phyloP scores from a whole-genome alignment of 2,113 vertebrate species.

The Pavo muticus region DNA sequence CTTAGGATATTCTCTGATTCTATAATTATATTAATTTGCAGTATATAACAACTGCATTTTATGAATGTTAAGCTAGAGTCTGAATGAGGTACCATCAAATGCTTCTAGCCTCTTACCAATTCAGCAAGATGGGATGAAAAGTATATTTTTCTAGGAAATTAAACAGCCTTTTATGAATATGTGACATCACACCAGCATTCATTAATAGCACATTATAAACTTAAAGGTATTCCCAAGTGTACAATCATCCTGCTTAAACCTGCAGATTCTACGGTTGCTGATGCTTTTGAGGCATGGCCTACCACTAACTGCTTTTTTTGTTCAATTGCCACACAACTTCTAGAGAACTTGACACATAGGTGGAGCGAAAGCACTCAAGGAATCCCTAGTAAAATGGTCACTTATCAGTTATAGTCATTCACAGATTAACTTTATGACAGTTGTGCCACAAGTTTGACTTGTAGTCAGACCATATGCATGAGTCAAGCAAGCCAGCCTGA shows the following conservation, averaged over 20 bases:
- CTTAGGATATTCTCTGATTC: no score
- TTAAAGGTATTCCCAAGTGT: neutral
- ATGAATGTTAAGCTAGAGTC: neutral
- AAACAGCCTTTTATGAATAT: neutral
- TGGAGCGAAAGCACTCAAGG: neutral
- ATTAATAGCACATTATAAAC: neutral
- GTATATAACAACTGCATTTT: neutral
- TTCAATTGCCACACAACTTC: neutral
- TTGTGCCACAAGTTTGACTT: neutral
- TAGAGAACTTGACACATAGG: rapidly evolving
- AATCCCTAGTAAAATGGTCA: neutral
- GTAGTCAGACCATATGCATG: rapidly evolving
- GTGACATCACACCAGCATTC: neutral
- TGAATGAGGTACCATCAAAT: neutral
- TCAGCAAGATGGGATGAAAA: neutral
- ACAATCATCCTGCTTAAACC: neutral
- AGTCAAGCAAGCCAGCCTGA: neutral
- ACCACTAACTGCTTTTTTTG: neutral
- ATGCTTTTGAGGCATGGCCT: neutral
- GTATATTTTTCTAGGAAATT: neutral
- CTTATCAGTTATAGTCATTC: rapidly evolving
- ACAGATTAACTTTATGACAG: neutral
- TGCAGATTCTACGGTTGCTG: neutral
- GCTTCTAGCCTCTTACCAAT: neutral
- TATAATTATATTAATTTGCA: neutral